A percentile compares a stretch with the other conserved stretches of the same genome.
Evolutionary conservation across 2,888 invertebrate species (phyloP).

Genomic region (Branchellion lobata): DNA sequence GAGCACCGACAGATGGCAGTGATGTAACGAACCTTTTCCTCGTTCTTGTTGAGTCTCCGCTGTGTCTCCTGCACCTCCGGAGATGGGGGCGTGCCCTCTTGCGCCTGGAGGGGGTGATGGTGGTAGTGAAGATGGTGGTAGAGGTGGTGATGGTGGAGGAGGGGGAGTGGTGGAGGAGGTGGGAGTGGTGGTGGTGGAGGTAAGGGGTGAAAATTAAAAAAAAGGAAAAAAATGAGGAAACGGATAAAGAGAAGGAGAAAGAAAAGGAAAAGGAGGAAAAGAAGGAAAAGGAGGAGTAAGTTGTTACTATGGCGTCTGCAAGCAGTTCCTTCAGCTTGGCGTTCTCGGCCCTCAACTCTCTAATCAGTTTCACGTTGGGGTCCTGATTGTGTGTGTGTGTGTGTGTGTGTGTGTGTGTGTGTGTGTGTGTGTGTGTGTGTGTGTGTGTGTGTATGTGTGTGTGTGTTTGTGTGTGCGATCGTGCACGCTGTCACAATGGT

Average conservation of each 20-base stretch:
- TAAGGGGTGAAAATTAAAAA: too few relatives aligned
- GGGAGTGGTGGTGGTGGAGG: not conserved
- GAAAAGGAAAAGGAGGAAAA: conserved; percentile 1
- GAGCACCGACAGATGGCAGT: too few relatives aligned
- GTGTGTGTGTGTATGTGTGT: too few relatives aligned
- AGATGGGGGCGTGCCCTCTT: conserved; percentile 38
- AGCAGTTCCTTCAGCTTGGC: conserved; percentile 66
- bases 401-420: not conserved
- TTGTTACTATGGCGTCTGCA: conserved; percentile 56
- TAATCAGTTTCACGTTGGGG: conserved; percentile 67
- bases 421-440: too few relatives aligned
- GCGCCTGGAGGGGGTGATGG: conserved; percentile 26
- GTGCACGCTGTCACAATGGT: too few relatives aligned
- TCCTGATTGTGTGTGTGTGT: conserved; percentile 55
- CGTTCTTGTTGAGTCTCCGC: conserved; percentile 82
- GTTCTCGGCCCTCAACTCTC: conserved; percentile 69
- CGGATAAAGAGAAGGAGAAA: not conserved
- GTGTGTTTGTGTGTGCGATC: too few relatives aligned
- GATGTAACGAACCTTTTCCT: conserved; percentile 70
- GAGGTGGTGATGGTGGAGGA: not conserved
- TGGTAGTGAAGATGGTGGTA: not conserved
- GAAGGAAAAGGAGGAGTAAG: not conserved
- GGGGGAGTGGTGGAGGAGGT: not conserved
- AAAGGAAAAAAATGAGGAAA: too few relatives aligned
- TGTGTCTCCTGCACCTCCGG: conserved; percentile 43